phyloP scores from a whole-genome alignment of 2,888 invertebrate genomes.

The Lepas anatifera region DNA sequence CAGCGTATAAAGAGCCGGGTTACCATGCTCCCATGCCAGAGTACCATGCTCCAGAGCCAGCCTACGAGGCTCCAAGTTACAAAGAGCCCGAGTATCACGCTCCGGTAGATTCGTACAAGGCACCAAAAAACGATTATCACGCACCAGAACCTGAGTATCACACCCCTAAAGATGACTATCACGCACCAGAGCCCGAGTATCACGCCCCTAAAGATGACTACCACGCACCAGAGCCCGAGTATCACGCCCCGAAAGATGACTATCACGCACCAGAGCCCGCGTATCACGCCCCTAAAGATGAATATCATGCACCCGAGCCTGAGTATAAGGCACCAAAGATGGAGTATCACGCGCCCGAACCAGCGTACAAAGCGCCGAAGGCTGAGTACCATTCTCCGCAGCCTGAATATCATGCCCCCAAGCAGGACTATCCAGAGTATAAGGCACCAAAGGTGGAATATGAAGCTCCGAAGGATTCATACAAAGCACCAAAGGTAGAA shows the following conservation, averaged over 20 bases:
- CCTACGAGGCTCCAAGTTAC: constrained; percentile 12
- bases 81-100: constrained; percentile 1
- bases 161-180: not conserved
- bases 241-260: not conserved
- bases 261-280: not conserved
- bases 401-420: not conserved
- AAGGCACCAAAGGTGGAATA: constrained; percentile 2
- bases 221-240: not conserved
- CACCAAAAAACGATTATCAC: not conserved
- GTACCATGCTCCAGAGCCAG: not conserved
- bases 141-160: not conserved
- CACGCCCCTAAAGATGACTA: not conserved
- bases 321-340: not conserved
- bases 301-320: not conserved
- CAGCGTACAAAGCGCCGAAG: not conserved
- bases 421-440: not conserved
- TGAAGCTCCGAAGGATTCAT: not conserved
- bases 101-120: not conserved
- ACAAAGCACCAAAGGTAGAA: not conserved
- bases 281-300: not conserved
- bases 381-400: not conserved
- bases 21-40: not conserved
- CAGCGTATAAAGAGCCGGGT: not conserved
- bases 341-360: not conserved
- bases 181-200: not conserved